Evolutionary conservation across 1,140 invertebrate species (phyloP), one percentile per base, ranked within the genome.

Genomic region (Propsilocerus akamusi): DNA sequence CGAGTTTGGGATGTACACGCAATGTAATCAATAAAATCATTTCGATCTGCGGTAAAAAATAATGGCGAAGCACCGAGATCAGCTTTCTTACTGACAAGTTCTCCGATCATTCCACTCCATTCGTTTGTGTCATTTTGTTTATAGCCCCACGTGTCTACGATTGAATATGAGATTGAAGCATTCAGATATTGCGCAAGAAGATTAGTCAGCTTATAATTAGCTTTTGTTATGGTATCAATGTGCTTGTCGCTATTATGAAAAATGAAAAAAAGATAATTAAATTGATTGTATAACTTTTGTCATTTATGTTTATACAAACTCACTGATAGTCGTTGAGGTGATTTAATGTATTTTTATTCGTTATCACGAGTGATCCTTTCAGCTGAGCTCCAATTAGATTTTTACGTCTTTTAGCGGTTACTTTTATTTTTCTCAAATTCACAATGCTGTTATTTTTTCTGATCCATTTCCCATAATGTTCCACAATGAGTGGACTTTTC

Each of bases 101-200:
- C 67, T 3, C 77, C 77, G 26, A 74, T 75, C 75, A 80, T 78
- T 0, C 76, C 77, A 57, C 56, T 76, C 76, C 76, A 80, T 3
- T 71, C 59, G 0, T 67, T 66, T 51, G 66, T 51, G 28, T 61
- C 62, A 17, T 54, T 58, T 0, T 59, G 48, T 7, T 37, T 56
- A 34, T 75, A 75, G 10, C 78, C 77, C 77, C 78, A 80, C 0
- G 66, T 72, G 11, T 66, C 54, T 5, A 60, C 61, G n/a, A 67
- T 62, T 0, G 68, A 54, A 55, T 70, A 75, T 28, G 62, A 69
- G 22, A 74, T 68, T 52, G 63, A 70, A 7, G 71, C 74, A 54
- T 78, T 78, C 37, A 78, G 57, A 47, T 71, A 71, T 48, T 74
- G 67, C 2, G 68, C 54, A 10, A 79, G 56, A 55, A 73, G 66